Evolutionary conservation across 1,140 invertebrate genomes (phyloP), one percentile per base, ranked within the genome.

Genomic region (Halyomorpha halys): DNA sequence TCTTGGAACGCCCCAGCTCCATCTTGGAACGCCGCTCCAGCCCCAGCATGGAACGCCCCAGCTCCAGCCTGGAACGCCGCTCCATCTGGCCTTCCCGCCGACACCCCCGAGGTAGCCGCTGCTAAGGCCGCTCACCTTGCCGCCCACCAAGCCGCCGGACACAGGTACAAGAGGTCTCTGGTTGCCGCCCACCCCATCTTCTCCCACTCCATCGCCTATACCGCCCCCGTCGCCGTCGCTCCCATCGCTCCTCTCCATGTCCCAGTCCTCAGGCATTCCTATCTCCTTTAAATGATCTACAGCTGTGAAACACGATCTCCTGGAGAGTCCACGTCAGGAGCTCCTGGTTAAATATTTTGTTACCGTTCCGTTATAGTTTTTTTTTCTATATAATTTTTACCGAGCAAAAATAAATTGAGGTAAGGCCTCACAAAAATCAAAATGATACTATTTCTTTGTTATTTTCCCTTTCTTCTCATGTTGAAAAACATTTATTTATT

Each of bases 71-170:
- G 51, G 16, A 23, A 56, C 60, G 61, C 47, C 23, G 59, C 61
- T 23, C n/a, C 59, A 23, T n/a, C 34, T 30, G 44, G 27, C 25
- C 16, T 34, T 47, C 53, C 56, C 54, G 73, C 79, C 13, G 81
- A 82, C 66, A 81, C 81, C 2, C 78, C 79, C 53, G 81, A 82
- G 72, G 81, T 82, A 8, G 78, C 79, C 60, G 77, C 77, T 51
- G 81, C 81, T 59, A 81, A 81, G 71, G 78, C 79, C 21, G 77
- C 73, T 6, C 80, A 82, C 69, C 77, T 79, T 68, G 77, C 67
- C n/a, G 63, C 66, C 56, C 54, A 64, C 54, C 76, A 76, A 0
- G 71, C 70, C 15, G 76, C 76, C 0, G 62, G 63, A 59, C 51
- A 61, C 47, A 9, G 59, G 19, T 39, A 45, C 30, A 34, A 53